Base-by-base conservation (phyloP, 2,888 invertebrate genomes). In the Linhomoeus sp. region DNA sequence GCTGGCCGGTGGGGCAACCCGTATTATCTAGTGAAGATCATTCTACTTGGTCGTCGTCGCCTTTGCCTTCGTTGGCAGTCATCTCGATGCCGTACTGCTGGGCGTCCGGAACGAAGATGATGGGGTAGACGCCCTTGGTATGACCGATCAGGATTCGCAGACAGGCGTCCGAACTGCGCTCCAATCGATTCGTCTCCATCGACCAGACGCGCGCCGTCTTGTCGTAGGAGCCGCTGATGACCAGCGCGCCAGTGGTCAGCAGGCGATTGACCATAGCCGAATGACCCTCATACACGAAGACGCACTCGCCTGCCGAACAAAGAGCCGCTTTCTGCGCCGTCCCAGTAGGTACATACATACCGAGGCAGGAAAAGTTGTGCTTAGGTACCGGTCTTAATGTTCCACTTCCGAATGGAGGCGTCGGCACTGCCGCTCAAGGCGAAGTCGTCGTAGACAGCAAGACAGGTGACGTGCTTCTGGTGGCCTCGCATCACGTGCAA, bases 391-490 rank as follows among this genome's bases (percentile, higher is more conserved):
- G 66, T 66, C 51, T 64, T 64, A 51, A 72, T 69, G 55, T 70
- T 68, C 72, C 72, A 72, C 54, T 72, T 71, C 40, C 67, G 60
- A 45, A 72, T 58, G 3, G 71, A 70, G 46, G 62, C 60, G 55
- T 72, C 72, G 3, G 70, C 68, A 50, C 69, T 67, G 45, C 70
- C 71, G 29, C 70, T 70, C 12, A 71, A 45, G 26, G 71, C 68
- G 55, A 58, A 70, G 45, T 66, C 65, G 49, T 70, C 70, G 42
- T 66, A 65, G 38, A 71, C 63, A 12, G 66, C 52, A 41, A 70
- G 63, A 48, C 68, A 68, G 39, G 69, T 71, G 49, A 72, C 66
- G 58, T 70, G 72, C 51, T 67, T 66, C 25, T 62, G 62, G 55
- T 70, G 70, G 1, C 70, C 70, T 24, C 55, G 54, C 44, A 71